A percentile compares a stretch with the other conserved stretches of the same genome.
Conservation (phyloP, 2,113 vertebrate species). For the Syngnathus scovelli region DNA sequence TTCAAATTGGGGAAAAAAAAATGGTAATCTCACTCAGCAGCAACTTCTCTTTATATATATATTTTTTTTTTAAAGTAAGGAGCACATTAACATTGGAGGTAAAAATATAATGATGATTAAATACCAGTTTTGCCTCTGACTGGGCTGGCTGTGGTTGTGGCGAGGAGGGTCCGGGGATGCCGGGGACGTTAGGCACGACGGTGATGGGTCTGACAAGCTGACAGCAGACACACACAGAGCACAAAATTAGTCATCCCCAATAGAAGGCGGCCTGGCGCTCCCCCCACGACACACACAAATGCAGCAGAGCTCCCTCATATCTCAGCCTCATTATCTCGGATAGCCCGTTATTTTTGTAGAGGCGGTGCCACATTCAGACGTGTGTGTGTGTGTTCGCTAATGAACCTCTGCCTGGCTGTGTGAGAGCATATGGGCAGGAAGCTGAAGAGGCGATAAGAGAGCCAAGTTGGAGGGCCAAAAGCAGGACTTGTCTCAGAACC, state of each 20-base stretch:
- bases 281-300: slow-evolving; percentile 25
- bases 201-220: slow-evolving; percentile 98
- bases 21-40: background rate
- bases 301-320: slow-evolving; percentile 62
- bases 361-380: slow-evolving; percentile 69
- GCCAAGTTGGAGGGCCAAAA: slow-evolving; percentile 50
- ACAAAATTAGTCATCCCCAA: slow-evolving; percentile 59
- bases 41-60: too few relatives aligned
- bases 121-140: slow-evolving; percentile 98
- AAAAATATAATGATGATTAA: background rate
- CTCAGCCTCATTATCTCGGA: slow-evolving; percentile 75
- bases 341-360: slow-evolving; percentile 71
- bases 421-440: slow-evolving; percentile 64
- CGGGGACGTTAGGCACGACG: slow-evolving; percentile 97
- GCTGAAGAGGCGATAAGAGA: slow-evolving; percentile 56
- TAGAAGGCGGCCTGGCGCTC: slow-evolving; percentile 30
- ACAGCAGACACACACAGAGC: slow-evolving; percentile 62
- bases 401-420: slow-evolving; percentile 66
- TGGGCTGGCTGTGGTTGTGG: slow-evolving; percentile 82
- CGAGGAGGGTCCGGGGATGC: slow-evolving; percentile 95
- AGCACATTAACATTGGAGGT: slow-evolving; percentile 1
- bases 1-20: slow-evolving; percentile 12
- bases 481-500: slow-evolving; percentile 42
- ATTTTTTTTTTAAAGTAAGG: background rate
- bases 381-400: slow-evolving; percentile 64